Evolutionary conservation across 2,888 invertebrate species (phyloP), one percentile per base, ranked within the genome.

Genomic region (Phoronis australis): DNA sequence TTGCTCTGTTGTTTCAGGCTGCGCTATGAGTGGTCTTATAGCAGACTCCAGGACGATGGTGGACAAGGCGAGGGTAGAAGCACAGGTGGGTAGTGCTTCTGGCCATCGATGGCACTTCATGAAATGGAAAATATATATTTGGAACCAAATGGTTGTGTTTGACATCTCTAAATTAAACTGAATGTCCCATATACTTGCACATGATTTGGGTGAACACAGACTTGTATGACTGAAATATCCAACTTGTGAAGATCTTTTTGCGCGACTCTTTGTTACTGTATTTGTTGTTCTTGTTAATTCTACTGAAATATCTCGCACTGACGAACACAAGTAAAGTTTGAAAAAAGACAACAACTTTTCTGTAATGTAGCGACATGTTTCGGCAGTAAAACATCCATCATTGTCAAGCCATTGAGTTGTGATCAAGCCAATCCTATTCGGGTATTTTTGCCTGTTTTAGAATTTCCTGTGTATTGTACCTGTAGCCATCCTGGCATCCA

Each of bases 1-100:
- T 4, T 41, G 9, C 23, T 64, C 53, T 63, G 62, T 42, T 42
- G 24, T 54, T 57, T 4, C 51, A 81, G 82, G 92, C 12, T 96
- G 95, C 77, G 96, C 95, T 42, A 93, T 94, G 42, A 95, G 95
- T 62, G 99, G 99, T 0, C 80, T 99, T 47, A 97, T 97, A 85
- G 97, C 99, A 35, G 99, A 99, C 81, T 95, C 97, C 1, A 84
- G 93, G 65, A 95, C 93, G 2, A 80, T 95, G 74, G 87, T 95
- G 41, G 94, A 95, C 71, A 83, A 92, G 60, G 99, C 99, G 18
- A 84, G 97, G 56, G 87, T 95, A 0, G 99, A 99, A 79, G 91
- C 95, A 70, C 94, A 93, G 78, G 78, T 75, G 45, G 50, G 52
- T 35, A 20, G 6, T 42, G 20, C 45, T 23, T 24, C 27, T 42